Evolutionary conservation across 2,113 vertebrate species (phyloP).

Genomic region (Melanocharis versteri): DNA sequence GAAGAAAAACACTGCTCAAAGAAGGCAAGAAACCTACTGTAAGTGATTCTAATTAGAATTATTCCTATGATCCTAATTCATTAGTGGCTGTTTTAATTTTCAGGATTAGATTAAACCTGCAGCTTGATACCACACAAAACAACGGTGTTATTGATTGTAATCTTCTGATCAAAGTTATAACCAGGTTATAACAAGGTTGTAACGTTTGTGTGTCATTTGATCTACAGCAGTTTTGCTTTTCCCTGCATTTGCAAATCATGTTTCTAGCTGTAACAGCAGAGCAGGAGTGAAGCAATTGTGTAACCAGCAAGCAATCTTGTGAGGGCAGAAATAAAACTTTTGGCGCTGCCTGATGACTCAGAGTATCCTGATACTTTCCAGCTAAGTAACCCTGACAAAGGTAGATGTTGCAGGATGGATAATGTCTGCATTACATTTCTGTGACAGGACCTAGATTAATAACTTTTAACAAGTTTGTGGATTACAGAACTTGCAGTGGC

Average conservation of each 20-base stretch:
- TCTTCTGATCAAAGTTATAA: not conserved
- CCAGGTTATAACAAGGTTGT: not conserved
- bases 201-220: not conserved
- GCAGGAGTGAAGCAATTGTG: not conserved
- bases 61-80: not conserved
- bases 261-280: not conserved
- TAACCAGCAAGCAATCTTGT: not conserved
- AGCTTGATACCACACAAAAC: not conserved
- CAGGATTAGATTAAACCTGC: not conserved
- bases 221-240: not conserved
- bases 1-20: conserved; percentile 91
- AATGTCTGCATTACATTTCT: not conserved
- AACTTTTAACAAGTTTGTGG: not conserved
- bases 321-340: conserved; percentile 7
- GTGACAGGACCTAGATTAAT: not conserved
- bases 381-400: conserved; percentile 90
- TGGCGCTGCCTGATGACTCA: conserved; percentile 84
- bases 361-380: conserved; percentile 89
- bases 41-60: conserved; percentile 15
- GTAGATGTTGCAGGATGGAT: conserved; percentile 51
- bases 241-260: not conserved
- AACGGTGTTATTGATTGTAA: not conserved
- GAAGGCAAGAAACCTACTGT: conserved; percentile 93
- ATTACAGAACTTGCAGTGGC: not conserved
- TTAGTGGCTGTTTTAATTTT: not conserved